These are phyloP conservation scores for Camponotus pennsylvanicus DNA, from an alignment of 1,140 invertebrate species.

Conservation along the genomic window DNA sequence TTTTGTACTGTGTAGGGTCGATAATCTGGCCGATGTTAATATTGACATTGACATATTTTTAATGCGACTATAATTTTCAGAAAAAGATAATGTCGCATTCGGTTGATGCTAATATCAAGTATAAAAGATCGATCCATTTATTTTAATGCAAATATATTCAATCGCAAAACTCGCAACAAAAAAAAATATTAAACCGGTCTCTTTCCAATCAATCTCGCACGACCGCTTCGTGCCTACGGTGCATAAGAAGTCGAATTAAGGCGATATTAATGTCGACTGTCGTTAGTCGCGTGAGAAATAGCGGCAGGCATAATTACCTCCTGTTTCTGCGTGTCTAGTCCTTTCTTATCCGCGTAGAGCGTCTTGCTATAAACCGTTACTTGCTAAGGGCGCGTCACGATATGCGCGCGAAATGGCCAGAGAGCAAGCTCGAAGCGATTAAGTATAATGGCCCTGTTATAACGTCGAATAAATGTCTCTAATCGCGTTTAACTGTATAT, in stretches of 20 bases:
- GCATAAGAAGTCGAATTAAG: constrained; percentile 55
- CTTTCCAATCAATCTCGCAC: too few relatives aligned
- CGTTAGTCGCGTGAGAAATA: constrained; percentile 62
- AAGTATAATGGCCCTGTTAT: constrained; percentile 10
- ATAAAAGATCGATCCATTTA: neutral
- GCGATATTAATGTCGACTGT: constrained; percentile 57
- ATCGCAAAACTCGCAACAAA: neutral
- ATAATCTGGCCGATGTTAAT: neutral
- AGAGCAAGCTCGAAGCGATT: constrained; percentile 20
- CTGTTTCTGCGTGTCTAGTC: constrained; percentile 55
- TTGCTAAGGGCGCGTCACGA: constrained; percentile 30
- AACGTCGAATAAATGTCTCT: constrained; percentile 1
- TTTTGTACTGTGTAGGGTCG: neutral
- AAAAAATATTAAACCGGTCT: constrained; percentile 16
- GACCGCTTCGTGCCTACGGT: constrained; percentile 28
- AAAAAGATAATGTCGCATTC: neutral
- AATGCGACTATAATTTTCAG: neutral
- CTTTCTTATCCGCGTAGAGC: constrained; percentile 48
- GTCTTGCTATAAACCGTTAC: constrained; percentile 40
- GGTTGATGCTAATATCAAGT: neutral
- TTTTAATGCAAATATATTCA: neutral
- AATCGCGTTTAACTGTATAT: constrained; percentile 10
- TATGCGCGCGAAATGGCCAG: constrained; percentile 13
- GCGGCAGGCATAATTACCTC: constrained; percentile 45
- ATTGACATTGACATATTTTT: neutral